phyloP scores from a whole-genome alignment of 2,797 vertebrate genomes.

The Heterohyrax brucei region DNA sequence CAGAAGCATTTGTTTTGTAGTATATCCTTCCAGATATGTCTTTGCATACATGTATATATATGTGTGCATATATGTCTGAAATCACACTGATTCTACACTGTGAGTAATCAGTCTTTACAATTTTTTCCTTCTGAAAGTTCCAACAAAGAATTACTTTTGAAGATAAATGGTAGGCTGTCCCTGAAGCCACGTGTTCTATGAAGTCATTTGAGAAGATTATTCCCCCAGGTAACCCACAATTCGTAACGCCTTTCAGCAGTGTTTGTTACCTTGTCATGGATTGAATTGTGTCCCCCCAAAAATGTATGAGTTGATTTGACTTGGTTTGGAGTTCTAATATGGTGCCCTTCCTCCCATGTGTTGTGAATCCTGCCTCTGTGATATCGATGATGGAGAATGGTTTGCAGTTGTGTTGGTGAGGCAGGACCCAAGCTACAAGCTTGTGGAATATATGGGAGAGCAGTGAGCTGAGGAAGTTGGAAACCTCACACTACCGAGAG shows the following conservation, averaged over 20 bases:
- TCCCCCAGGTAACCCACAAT: constrained; percentile 7
- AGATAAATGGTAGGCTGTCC: constrained; percentile 43
- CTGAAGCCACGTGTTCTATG: not conserved
- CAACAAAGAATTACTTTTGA: constrained; percentile 5
- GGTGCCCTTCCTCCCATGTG: too few relatives aligned
- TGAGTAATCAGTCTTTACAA: not conserved
- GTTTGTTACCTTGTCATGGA: not conserved
- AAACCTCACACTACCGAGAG: too few relatives aligned
- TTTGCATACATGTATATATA: not conserved
- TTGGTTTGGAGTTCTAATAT: too few relatives aligned
- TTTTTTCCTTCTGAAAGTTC: not conserved
- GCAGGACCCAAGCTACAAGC: too few relatives aligned
- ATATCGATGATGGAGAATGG: too few relatives aligned
- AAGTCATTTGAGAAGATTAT: constrained; percentile 39
- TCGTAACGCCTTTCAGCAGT: constrained; percentile 23
- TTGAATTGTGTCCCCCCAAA: too few relatives aligned
- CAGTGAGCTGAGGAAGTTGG: too few relatives aligned
- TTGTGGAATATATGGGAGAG: too few relatives aligned
- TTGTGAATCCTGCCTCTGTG: too few relatives aligned
- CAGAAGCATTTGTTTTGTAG: not conserved
- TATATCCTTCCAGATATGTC: not conserved
- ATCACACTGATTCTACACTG: not conserved
- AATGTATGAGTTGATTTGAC: too few relatives aligned
- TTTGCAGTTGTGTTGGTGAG: too few relatives aligned
- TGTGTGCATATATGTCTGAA: not conserved